Percentiles rank a stretch among this genome's conserved stretches.
Evolutionary conservation across 2,797 vertebrate species (phyloP).

Genomic region (Neosilurus hyrtlii): DNA sequence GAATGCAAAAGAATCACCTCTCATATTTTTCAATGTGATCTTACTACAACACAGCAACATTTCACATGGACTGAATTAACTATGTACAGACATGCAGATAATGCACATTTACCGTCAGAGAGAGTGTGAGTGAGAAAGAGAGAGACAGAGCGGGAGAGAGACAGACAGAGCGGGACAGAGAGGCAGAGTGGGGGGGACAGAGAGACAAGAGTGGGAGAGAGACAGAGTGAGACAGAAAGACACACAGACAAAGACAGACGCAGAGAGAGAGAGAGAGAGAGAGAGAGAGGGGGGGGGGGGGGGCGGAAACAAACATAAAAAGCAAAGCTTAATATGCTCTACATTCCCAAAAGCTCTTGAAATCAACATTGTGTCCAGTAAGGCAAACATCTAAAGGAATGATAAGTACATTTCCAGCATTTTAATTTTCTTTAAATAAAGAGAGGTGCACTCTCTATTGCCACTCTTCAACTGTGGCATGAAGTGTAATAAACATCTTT

Average conservation of each 20-base stretch:
- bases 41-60: conserved; percentile 26
- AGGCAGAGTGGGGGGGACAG: too few relatives aligned
- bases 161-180: too few relatives aligned
- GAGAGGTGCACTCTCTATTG: conserved; percentile 69
- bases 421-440: conserved; percentile 74
- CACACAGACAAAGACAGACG: conserved; percentile 58
- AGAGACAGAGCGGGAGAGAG: too few relatives aligned
- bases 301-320: not conserved
- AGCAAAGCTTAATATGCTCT: conserved; percentile 75
- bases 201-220: too few relatives aligned
- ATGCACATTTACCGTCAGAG: conserved; percentile 83
- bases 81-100: conserved; percentile 61
- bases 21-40: conserved; percentile 15
- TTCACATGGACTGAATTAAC: conserved; percentile 43
- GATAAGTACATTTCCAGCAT: conserved; percentile 84
- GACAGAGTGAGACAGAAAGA: too few relatives aligned
- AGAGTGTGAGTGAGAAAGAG: conserved; percentile 44
- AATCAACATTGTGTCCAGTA: conserved; percentile 69
- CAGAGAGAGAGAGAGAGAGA: conserved; percentile 68
- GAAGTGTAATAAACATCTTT: conserved; percentile 29
- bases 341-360: conserved; percentile 88
- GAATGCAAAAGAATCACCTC: conserved; percentile 25
- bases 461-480: conserved; percentile 51
- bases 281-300: too few relatives aligned
- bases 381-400: conserved; percentile 90